Evolutionary conservation across 2,113 vertebrate genomes (phyloP).

Genomic region (Hiodon tergisus): DNA sequence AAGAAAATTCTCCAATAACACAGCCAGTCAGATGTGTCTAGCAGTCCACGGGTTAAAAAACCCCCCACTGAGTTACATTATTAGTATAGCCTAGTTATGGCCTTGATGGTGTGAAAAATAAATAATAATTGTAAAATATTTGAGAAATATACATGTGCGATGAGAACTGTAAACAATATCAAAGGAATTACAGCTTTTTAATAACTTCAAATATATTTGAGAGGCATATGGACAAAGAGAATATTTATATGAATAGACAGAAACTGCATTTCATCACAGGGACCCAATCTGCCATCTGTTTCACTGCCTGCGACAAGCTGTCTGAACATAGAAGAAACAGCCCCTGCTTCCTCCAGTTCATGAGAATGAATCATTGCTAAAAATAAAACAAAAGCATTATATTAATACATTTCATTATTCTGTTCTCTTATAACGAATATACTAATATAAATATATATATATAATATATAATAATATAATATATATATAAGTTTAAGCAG

Average conservation of each 20-base stretch:
- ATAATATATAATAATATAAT: too few species aligned
- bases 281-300: conserved; percentile 14
- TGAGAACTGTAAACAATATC: too few species aligned
- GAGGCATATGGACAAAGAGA: background rate
- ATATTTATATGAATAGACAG: background rate
- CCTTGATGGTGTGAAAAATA: too few species aligned
- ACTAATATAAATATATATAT: background rate
- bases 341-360: background rate
- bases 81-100: too few species aligned
- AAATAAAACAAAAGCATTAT: background rate
- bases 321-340: background rate
- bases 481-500: too few species aligned
- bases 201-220: background rate
- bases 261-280: background rate
- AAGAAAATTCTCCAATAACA: too few species aligned
- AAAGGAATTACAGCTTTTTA: too few species aligned
- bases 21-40: too few species aligned
- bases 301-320: background rate
- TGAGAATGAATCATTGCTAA: conserved; percentile 5
- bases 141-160: too few species aligned
- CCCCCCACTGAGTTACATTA: too few species aligned
- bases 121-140: too few species aligned
- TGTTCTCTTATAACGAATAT: background rate
- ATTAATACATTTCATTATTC: background rate
- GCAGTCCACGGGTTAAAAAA: too few species aligned